phyloP scores from a whole-genome alignment of 2,113 vertebrate genomes.

The Physeter macrocephalus region DNA sequence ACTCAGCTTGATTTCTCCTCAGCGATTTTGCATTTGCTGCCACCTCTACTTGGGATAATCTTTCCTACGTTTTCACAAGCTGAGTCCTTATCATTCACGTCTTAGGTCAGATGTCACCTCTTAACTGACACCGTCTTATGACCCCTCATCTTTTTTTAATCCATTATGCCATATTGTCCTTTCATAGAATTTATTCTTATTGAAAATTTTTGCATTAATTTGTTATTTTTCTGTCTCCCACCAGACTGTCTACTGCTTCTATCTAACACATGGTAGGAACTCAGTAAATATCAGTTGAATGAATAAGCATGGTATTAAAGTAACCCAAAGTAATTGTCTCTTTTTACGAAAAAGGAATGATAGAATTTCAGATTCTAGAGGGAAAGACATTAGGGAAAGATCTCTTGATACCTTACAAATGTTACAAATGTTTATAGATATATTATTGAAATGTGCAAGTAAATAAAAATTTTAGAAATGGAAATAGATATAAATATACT shows the following conservation, averaged over 20 bases:
- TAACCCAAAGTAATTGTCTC: neutral
- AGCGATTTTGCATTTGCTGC: neutral
- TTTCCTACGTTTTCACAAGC: neutral
- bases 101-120: neutral
- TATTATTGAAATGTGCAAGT: neutral
- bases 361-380: neutral
- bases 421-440: neutral
- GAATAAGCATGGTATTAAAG: neutral
- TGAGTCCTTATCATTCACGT: neutral
- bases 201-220: neutral
- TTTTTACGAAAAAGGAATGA: neutral
- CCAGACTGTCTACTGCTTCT: neutral
- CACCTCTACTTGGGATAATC: neutral
- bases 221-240: neutral
- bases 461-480: neutral
- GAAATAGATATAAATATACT: neutral
- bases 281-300: neutral
- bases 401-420: neutral
- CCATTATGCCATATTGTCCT: neutral
- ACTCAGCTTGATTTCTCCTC: neutral
- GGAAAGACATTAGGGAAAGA: neutral
- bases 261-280: neutral
- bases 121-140: neutral
- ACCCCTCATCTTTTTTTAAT: neutral
- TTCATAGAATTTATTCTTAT: neutral